A percentile compares a stretch with the other conserved stretches of the same genome.
These are phyloP conservation scores for Diaperis boleti DNA, from an alignment of 2,888 invertebrate genomes.

Conservation along the genomic window DNA sequence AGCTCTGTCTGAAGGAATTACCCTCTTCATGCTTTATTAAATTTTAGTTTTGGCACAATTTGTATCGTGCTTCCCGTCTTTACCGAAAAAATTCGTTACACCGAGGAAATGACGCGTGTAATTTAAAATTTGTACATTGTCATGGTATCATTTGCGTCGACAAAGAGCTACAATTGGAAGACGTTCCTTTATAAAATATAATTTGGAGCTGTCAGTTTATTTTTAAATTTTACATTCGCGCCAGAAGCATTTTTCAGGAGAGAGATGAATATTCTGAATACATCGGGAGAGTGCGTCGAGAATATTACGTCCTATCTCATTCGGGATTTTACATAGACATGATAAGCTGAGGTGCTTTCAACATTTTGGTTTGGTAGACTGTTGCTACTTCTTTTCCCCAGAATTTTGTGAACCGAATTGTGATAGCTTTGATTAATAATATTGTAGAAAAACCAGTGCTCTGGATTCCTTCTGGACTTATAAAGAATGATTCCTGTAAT, in stretches of 20 bases:
- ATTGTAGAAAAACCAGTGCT: too few species aligned
- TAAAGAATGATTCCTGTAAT: too few species aligned
- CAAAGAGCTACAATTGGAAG: not conserved
- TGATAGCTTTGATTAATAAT: not conserved
- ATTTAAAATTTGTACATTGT: conserved; percentile 4
- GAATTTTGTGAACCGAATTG: not conserved
- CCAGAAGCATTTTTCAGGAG: conserved; percentile 10
- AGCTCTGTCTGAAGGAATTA: conserved; percentile 12
- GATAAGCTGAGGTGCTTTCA: conserved; percentile 1
- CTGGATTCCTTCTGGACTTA: too few species aligned
- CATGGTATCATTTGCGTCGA: not conserved
- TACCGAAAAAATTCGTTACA: conserved; percentile 5
- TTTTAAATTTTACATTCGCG: conserved; percentile 8
- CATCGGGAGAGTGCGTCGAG: conserved; percentile 5
- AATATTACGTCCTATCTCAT: conserved; percentile 1
- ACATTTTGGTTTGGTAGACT: not conserved
- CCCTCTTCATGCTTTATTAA: conserved; percentile 9
- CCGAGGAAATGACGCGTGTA: not conserved
- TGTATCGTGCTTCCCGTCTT: not conserved
- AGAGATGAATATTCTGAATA: conserved; percentile 11
- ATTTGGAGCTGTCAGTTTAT: conserved; percentile 11
- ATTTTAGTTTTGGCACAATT: conserved; percentile 10
- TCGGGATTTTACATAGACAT: conserved; percentile 2
- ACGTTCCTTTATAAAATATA: not conserved
- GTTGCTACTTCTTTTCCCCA: not conserved